Evolutionary conservation across 1,140 invertebrate genomes (phyloP), one percentile per base, ranked within the genome.

Genomic region (Berghia stephanieae): DNA sequence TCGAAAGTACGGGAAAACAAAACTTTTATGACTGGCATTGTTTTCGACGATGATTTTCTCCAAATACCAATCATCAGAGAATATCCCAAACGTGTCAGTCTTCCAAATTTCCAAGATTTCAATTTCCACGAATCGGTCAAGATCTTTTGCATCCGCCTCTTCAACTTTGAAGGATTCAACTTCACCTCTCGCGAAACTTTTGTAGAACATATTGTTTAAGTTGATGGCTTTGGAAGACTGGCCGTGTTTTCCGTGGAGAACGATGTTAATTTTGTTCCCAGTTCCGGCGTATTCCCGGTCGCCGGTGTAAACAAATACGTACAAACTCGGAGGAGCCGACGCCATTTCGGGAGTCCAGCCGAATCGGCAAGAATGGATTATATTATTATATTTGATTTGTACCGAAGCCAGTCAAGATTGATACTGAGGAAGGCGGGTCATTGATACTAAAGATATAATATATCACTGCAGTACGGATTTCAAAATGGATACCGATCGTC

Each of bases 1-100:
- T 27, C 90, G 83, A 67, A 88, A 88, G 1, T 90, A 80, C 6
- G 90, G 90, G 76, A 91, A 91, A 24, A 86, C 83, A 75, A 82
- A 86, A 38, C 82, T 86, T 21, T 81, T 74, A 36, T 86, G 82
- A 0, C 82, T 85, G 36, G 79, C 78, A 49, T 83, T 73, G 75
- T 88, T 85, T 69, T 86, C 84, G 1, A 90, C 85, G 16, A 83
- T 77, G 44, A 91, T 84, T 63, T 79, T 82, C 21, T 90, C 89
- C 24, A 90, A 85, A 82, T 85, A 91, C 90, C 90, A 91, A 34
- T 85, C 86, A n/a, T n/a, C n/a, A 13, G 81, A 79, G 0, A 81
- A 85, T 3, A 89, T 66, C 3, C 88, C 89, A 27, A 81, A 80
- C 57, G n/a, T n/a, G n/a, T 84, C 85, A 73, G 89, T 87, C 38